Base-by-base conservation (phyloP, 1,140 invertebrate genomes). In the Stegodyphus mimosarum region DNA sequence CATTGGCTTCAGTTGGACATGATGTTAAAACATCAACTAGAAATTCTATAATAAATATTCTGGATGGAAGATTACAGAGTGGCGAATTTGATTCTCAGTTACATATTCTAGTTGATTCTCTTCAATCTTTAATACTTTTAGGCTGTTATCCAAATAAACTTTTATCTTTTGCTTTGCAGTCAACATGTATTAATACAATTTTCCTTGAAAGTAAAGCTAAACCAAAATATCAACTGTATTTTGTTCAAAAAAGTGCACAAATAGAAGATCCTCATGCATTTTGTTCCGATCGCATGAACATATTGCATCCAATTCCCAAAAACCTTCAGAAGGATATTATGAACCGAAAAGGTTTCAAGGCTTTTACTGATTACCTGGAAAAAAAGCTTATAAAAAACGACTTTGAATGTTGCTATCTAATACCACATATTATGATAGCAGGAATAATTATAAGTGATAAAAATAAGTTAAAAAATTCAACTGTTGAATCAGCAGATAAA, bases 191-290 rank as follows among this genome's bases (percentile, higher is more conserved):
- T 11, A 81, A 18, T 17, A 70, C 55, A 71, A 60, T 81, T 10
- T 7, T 70, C 6, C 9, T 13, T 66, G 49, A 6, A 6, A 11
- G 64, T 33, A 83, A 63, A 77, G 55, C 66, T 52, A 87, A 87
- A 66, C 78, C 86, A 51, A 63, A 55, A 50, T 77, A 87, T 78
- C 86, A 87, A 18, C n/a, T 87, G 11, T 83, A 71, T 67, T 87
- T 83, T 55, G 13, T 87, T n/a, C 48, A 72, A 60, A 73, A 48
- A 17, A 81, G 77, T 73, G 51, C 55, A 5, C 33, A 67, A 52
- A 87, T 87, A n/a, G 86, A 87, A 87, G 9, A 51, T 63, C 79
- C 86, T 13, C 18, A 75, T 33, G 17, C 52, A 60, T 15, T 10
- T 60, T 9, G 15, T 9, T 10, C 15, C 5, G 15, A 51, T 52